Conservation (phyloP, 2,797 vertebrate species). For the Basileuterus tristriatus region DNA sequence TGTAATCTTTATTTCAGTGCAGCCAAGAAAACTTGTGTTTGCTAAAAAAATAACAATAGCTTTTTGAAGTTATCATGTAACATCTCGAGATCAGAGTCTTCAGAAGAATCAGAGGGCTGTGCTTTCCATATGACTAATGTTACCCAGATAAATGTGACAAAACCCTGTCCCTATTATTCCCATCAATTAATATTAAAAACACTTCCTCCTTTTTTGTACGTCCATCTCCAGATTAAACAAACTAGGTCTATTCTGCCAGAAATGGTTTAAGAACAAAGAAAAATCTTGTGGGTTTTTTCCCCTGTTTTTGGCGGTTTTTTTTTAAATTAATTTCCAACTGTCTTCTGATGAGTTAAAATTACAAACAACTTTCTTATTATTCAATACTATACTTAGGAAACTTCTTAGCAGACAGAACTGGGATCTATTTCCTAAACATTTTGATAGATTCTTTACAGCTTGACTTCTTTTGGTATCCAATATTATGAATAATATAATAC, state of each 20-base stretch:
- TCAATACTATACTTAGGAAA: background rate
- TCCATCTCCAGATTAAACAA: background rate
- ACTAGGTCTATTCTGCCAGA: background rate
- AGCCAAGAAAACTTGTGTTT: background rate
- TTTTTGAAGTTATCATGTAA: background rate
- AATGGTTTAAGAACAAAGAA: background rate
- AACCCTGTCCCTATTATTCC: background rate
- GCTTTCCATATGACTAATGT: background rate
- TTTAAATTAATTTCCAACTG: background rate
- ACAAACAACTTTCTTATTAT: background rate
- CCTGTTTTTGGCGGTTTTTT: rapidly evolving
- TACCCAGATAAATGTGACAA: background rate
- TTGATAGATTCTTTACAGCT: background rate
- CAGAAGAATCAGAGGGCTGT: background rate
- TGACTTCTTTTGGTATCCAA: background rate
- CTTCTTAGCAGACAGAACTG: background rate
- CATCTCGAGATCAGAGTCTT: background rate
- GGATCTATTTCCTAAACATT: background rate
- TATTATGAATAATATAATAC: background rate
- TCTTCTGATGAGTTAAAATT: background rate
- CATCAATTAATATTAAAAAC: background rate
- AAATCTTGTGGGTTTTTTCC: background rate
- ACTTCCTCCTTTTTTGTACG: background rate
- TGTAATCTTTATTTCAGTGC: background rate
- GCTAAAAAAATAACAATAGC: background rate